Evolutionary conservation across 2,888 invertebrate genomes (phyloP).

Genomic region (Chirona hameri): DNA sequence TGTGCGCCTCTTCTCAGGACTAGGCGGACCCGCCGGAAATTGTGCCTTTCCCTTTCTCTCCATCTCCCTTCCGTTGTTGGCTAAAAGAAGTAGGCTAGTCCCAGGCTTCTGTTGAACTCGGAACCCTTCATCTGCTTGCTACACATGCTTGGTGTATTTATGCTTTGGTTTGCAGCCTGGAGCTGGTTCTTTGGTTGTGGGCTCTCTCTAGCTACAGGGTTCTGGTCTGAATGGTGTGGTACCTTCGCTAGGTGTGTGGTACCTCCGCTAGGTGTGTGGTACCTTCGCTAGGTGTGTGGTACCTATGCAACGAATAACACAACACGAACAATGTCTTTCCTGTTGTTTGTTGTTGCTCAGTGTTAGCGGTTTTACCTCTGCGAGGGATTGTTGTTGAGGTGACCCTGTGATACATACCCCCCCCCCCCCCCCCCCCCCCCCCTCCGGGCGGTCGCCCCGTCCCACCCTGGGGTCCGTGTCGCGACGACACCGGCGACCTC

Average conservation of each 20-base stretch:
- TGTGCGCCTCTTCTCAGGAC: background rate
- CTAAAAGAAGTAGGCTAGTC: background rate
- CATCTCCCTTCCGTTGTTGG: background rate
- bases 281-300: background rate
- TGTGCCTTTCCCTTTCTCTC: constrained; percentile 25
- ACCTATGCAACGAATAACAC: background rate
- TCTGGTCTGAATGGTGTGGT: background rate
- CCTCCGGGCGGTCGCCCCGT: no score
- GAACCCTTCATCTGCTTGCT: background rate
- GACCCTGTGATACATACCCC: background rate
- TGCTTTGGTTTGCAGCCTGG: background rate
- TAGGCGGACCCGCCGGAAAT: background rate
- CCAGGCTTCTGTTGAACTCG: background rate
- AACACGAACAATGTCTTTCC: constrained; percentile 1
- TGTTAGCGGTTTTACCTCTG: background rate
- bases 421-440: no score
- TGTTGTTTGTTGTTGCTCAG: background rate
- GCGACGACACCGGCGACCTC: no score
- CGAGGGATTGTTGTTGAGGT: constrained; percentile 2
- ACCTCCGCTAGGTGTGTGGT: no score
- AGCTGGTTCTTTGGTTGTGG: background rate
- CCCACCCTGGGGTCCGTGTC: no score
- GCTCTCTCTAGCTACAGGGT: background rate
- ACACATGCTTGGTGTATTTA: background rate
- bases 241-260: no score